A percentile compares a stretch with the other conserved stretches of the same genome.
phyloP scores from a whole-genome alignment of 2,113 vertebrate genomes.

The Phycodurus eques region DNA sequence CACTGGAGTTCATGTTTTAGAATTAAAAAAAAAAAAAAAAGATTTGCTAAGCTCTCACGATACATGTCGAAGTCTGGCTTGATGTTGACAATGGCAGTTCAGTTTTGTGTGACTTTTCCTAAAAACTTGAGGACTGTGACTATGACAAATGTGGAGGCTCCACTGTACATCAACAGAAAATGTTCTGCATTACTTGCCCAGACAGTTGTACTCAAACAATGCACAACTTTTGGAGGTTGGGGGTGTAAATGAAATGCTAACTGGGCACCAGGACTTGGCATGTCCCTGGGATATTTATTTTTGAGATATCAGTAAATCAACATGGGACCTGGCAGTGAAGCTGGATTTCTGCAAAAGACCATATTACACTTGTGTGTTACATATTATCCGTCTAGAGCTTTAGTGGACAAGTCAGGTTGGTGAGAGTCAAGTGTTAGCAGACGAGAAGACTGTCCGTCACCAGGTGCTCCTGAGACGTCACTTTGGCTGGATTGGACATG shows the following conservation, averaged over 20 bases:
- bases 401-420: slow-evolving; percentile 22
- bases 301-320: slow-evolving; percentile 36
- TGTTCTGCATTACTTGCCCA: not conserved
- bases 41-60: too few species aligned
- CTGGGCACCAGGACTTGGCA: slow-evolving; percentile 27
- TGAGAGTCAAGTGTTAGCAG: slow-evolving; percentile 37
- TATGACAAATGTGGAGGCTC: not conserved
- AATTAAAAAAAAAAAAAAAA: too few species aligned
- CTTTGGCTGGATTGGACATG: slow-evolving; percentile 22
- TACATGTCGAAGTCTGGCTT: too few species aligned
- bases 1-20: too few species aligned
- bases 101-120: too few species aligned
- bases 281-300: slow-evolving; percentile 49
- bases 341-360: slow-evolving; percentile 20
- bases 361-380: slow-evolving; percentile 36
- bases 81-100: too few species aligned
- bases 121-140: too few species aligned
- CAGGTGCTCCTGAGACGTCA: slow-evolving; percentile 19
- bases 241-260: slow-evolving; percentile 27
- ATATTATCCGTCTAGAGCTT: slow-evolving; percentile 32
- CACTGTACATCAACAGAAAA: not conserved
- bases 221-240: slow-evolving; percentile 8
- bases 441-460: slow-evolving; percentile 35
- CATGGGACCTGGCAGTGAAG: slow-evolving; percentile 22
- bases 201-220: not conserved